Evolutionary conservation across 2,888 invertebrate genomes (phyloP), one percentile per base, ranked within the genome.

Genomic region (Archips crataeganus): DNA sequence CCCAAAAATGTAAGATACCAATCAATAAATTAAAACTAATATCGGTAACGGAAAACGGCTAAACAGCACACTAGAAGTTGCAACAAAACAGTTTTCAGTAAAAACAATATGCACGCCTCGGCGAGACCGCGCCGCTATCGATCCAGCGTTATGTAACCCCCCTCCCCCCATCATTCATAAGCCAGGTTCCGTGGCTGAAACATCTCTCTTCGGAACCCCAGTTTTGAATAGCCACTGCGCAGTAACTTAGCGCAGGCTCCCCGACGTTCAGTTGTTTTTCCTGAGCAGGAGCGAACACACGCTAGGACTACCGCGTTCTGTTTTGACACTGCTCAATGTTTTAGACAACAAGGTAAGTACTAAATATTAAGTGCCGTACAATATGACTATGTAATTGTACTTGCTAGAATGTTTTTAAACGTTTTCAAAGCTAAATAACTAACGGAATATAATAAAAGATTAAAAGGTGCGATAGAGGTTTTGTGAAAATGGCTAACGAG

Each of bases 121-220:
- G 82, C 77, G 70, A 75, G 77, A 77, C 80, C 81, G 82, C 82
- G 82, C 85, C 80, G 78, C 49, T 92, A 93, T 93, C 91, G 93
- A 93, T 92, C 92, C 77, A 79, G 78, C 80, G 88, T 93, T 93
- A 92, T 89, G 84, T 92, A 93, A 93, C 86, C 85, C 86, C 84
- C 81, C 83, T 80, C 76, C 75, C 23, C 75, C 79, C 75, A 88
- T 88, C 75, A 88, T 88, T 90, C 87, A 88, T 85, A 85, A 84
- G 81, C 79, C 81, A 85, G 85, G 86, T 86, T 87, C 87, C 84
- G 85, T 82, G 80, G 83, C 80, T 85, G 69, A 76, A 77, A 78
- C 78, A 68, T 75, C 75, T 67, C 73, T 71, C 78, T 64, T 77
- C 77, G 69, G 82, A 82, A 80, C 81, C 82, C 83, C 76, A 60